A percentile compares a stretch with the other conserved stretches of the same genome.
Evolutionary conservation across 2,888 invertebrate genomes (phyloP).

Genomic region (Horisme vitalbata): DNA sequence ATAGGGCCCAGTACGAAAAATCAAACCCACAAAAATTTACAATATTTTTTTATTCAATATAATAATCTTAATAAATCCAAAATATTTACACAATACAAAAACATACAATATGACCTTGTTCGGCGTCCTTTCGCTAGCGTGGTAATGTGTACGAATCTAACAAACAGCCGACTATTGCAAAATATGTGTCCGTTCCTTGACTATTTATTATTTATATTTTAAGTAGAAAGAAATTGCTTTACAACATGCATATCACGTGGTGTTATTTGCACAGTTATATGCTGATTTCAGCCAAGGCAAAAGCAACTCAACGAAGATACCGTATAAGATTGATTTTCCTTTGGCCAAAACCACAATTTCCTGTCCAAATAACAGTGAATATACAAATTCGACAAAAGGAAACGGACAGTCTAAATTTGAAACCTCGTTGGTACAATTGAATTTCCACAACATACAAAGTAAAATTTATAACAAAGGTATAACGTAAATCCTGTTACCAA

Average conservation of each 20-base stretch:
- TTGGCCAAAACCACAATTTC: too few species aligned
- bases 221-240: conserved; percentile 2
- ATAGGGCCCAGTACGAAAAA: conserved; percentile 36
- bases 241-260: too few species aligned
- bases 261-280: too few species aligned
- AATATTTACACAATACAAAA: conserved; percentile 83
- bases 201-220: conserved; percentile 2
- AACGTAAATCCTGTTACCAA: conserved; percentile 21
- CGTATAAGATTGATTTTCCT: too few species aligned
- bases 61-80: conserved; percentile 84
- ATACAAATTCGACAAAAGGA: too few species aligned
- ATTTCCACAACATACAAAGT: conserved; percentile 9
- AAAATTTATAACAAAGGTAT: conserved; percentile 25
- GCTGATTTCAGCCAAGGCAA: too few species aligned
- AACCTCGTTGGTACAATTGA: neutral
- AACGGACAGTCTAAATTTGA: conserved; percentile 1
- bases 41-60: conserved; percentile 83
- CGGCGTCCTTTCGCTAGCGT: conserved; percentile 62
- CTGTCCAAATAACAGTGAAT: too few species aligned
- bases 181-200: conserved; percentile 3
- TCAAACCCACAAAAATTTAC: conserved; percentile 67
- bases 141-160: conserved; percentile 34
- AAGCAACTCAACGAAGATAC: too few species aligned
- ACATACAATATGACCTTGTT: conserved; percentile 77
- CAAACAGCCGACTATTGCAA: conserved; percentile 3